Conservation (phyloP, 2,888 invertebrate genomes). For the Papilio protenor region DNA sequence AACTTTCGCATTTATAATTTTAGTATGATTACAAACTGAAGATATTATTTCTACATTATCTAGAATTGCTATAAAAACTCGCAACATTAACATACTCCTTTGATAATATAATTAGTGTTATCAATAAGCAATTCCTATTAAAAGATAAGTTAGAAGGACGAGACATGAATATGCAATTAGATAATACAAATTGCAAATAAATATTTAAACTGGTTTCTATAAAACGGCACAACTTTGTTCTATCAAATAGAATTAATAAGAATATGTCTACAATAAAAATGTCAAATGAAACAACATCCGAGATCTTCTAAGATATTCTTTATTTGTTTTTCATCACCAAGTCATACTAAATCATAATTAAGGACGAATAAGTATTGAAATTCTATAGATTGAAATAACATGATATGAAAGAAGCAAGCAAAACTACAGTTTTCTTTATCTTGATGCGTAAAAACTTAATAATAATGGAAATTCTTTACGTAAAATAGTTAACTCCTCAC, state of each 20-base stretch:
- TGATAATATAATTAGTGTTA: conserved; percentile 9
- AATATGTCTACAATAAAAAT: neutral
- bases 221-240: neutral
- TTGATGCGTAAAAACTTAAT: too few relatives aligned
- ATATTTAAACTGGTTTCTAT: conserved; percentile 7
- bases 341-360: too few relatives aligned
- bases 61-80: neutral
- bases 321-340: too few relatives aligned
- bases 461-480: too few relatives aligned
- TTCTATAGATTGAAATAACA: too few relatives aligned
- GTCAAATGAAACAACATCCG: neutral
- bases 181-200: conserved; percentile 19
- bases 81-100: neutral
- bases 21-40: neutral
- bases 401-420: too few relatives aligned
- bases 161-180: conserved; percentile 4
- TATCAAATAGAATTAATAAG: neutral
- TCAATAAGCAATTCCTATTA: conserved; percentile 10
- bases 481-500: too few relatives aligned
- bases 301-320: neutral
- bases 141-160: conserved; percentile 12
- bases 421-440: too few relatives aligned
- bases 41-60: neutral
- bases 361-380: too few relatives aligned
- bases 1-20: too few relatives aligned